Percentiles rank a stretch among this genome's conserved stretches.
phyloP scores from a whole-genome alignment of 2,888 invertebrate species.

The Drosophila paracracens region DNA sequence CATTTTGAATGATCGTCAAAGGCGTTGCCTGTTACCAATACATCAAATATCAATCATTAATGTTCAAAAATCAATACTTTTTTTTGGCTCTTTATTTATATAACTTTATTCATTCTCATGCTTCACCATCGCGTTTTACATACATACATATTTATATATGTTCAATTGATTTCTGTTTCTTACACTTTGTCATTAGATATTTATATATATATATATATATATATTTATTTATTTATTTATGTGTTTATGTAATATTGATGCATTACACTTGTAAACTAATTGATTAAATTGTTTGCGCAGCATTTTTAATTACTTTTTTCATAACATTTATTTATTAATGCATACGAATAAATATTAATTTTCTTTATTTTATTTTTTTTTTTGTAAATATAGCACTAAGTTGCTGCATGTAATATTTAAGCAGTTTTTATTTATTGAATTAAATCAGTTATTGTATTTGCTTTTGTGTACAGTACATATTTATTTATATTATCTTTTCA shows the following conservation, averaged over 20 bases:
- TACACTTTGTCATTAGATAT: conserved; percentile 35
- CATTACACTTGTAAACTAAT: conserved; percentile 44
- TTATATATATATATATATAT: conserved; percentile 18
- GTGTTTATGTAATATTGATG: conserved; percentile 26
- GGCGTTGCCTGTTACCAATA: conserved; percentile 20
- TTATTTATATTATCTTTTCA: conserved; percentile 21
- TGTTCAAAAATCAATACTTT: conserved; percentile 42
- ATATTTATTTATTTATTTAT: conserved; percentile 11
- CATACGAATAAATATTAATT: conserved; percentile 62
- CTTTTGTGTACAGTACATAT: conserved; percentile 52
- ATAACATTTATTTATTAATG: conserved; percentile 61
- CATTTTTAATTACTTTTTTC: conserved; percentile 40
- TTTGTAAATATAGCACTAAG: conserved; percentile 71
- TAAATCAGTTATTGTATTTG: conserved; percentile 63
- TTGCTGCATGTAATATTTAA: conserved; percentile 65
- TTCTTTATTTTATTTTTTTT: conserved; percentile 21
- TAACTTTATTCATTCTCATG: conserved; percentile 67
- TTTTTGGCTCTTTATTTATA: conserved; percentile 45
- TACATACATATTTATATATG: conserved; percentile 47
- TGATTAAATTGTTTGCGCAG: conserved; percentile 59
- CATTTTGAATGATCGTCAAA: conserved; percentile 35
- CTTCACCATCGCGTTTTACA: conserved; percentile 40
- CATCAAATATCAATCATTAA: conserved; percentile 50
- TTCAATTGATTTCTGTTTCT: conserved; percentile 36
- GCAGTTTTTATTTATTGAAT: conserved; percentile 59